Evolutionary conservation across 2,797 vertebrate genomes (phyloP).

Genomic region (Clarias pachynema): DNA sequence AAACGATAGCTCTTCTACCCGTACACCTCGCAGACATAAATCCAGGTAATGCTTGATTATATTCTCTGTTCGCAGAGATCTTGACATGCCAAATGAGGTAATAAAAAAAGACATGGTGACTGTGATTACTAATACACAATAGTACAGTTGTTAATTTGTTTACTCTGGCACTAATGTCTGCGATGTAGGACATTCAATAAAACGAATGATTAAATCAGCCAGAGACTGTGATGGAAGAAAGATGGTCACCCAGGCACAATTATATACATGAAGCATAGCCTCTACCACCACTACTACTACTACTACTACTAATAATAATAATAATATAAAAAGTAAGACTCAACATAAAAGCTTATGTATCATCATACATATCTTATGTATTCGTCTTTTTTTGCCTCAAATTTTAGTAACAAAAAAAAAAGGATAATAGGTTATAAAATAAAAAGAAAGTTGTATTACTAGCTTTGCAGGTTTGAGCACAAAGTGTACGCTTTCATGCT

Average conservation of each 20-base stretch:
- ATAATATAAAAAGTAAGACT: neutral
- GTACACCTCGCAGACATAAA: slow-evolving; percentile 84
- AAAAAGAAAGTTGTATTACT: slow-evolving; percentile 4
- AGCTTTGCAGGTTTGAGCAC: slow-evolving; percentile 14
- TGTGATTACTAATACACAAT: slow-evolving; percentile 50
- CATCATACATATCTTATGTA: neutral
- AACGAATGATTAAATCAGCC: slow-evolving; percentile 48
- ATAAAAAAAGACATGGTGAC: slow-evolving; percentile 55
- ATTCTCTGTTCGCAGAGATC: slow-evolving; percentile 61
- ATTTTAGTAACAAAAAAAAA: neutral
- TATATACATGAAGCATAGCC: neutral
- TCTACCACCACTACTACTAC: neutral
- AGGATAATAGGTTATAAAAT: neutral
- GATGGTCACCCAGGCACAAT: slow-evolving; percentile 12
- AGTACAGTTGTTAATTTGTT: slow-evolving; percentile 55
- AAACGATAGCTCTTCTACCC: slow-evolving; percentile 92
- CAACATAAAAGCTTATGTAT: neutral
- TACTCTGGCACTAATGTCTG: slow-evolving; percentile 43
- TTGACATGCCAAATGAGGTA: slow-evolving; percentile 63
- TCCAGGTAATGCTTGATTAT: slow-evolving; percentile 85
- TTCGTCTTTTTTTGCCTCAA: neutral
- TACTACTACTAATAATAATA: slow-evolving; percentile 10
- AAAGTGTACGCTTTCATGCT: slow-evolving; percentile 29
- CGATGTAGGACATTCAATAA: slow-evolving; percentile 27
- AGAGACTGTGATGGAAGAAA: slow-evolving; percentile 25